Evolutionary conservation across 2,888 invertebrate genomes (phyloP).

Genomic region (Acrobasis suavella): DNA sequence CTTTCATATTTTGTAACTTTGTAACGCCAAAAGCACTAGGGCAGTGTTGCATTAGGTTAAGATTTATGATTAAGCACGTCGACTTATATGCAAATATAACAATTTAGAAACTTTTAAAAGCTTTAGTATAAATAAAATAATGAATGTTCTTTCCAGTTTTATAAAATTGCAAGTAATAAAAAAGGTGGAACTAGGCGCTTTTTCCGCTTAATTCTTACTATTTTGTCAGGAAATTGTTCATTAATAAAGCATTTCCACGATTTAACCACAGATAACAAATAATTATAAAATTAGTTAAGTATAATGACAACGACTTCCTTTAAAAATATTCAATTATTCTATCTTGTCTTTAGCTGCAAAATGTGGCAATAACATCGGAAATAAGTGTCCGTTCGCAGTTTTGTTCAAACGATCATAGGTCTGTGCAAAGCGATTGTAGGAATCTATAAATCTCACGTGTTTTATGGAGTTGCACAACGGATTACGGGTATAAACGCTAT

Average conservation of each 20-base stretch:
- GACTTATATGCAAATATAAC: conserved; percentile 20
- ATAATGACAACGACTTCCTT: conserved; percentile 1
- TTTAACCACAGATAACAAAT: neutral
- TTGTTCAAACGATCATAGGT: neutral
- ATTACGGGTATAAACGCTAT: conserved; percentile 44
- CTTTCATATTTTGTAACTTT: conserved; percentile 17
- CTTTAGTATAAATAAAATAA: too few species aligned
- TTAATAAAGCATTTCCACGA: neutral
- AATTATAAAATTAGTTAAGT: conserved; percentile 4
- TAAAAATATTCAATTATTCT: conserved; percentile 3
- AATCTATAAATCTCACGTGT: conserved; percentile 39
- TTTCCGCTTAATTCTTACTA: neutral
- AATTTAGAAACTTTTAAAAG: neutral
- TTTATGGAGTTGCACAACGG: conserved; percentile 55
- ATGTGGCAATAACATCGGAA: neutral
- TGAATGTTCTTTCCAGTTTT: neutral
- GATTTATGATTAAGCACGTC: conserved; percentile 9
- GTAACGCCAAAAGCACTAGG: neutral
- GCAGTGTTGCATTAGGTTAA: conserved; percentile 6
- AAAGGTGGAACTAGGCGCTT: neutral
- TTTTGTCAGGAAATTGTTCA: neutral
- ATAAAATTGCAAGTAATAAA: neutral
- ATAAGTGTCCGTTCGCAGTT: neutral
- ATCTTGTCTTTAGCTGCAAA: neutral
- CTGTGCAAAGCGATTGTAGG: conserved; percentile 20